A percentile compares a stretch with the other conserved stretches of the same genome.
Evolutionary conservation across 2,797 vertebrate species (phyloP).

Genomic region (Cynopterus sphinx): DNA sequence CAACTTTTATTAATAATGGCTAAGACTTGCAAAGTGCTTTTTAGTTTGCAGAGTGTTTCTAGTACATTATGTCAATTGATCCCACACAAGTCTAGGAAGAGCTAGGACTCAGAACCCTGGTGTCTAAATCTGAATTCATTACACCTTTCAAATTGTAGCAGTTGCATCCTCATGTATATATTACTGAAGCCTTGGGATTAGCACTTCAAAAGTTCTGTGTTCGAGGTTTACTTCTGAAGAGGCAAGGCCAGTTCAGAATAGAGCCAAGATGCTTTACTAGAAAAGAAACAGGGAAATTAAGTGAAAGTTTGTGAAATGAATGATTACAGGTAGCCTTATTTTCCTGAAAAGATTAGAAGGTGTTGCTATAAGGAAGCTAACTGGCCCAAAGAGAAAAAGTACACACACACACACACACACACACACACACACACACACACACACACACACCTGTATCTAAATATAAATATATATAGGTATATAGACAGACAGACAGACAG

Average conservation of each 20-base stretch:
- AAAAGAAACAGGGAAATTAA: neutral
- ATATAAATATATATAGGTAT: too few relatives aligned
- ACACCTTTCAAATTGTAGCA: neutral
- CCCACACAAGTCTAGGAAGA: neutral
- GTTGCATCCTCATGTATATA: neutral
- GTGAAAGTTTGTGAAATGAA: constrained; percentile 35
- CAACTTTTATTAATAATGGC: constrained; percentile 60
- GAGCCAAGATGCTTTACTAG: neutral
- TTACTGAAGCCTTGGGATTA: neutral
- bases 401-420: too few relatives aligned
- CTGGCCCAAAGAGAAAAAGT: neutral
- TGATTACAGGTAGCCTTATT: neutral
- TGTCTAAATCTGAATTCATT: neutral
- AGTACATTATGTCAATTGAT: neutral
- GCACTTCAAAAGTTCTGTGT: neutral
- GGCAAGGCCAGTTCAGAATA: neutral
- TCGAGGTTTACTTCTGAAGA: neutral
- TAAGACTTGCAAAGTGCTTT: constrained; percentile 18
- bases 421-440: too few relatives aligned
- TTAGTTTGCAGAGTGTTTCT: constrained; percentile 19
- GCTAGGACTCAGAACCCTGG: neutral
- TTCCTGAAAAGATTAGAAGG: neutral
- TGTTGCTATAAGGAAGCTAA: neutral
- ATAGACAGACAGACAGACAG: neutral
- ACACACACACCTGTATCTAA: too few relatives aligned